Conservation (phyloP, 1,140 invertebrate genomes). For the Manduca sexta region DNA sequence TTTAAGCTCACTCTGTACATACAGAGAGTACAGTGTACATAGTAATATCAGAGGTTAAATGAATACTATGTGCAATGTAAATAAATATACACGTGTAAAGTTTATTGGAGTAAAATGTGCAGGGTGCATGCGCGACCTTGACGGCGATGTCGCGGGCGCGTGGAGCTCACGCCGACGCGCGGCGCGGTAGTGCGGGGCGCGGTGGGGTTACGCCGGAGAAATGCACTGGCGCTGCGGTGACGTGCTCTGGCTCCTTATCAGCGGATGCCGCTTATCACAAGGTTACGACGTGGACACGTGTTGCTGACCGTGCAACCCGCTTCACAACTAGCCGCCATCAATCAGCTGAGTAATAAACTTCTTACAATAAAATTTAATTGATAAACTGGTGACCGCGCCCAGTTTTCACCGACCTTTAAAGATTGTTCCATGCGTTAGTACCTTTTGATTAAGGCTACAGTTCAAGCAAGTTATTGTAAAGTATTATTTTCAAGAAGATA, state of each 20-base stretch:
- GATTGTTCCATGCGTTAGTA: too few relatives aligned
- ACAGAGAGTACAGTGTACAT: too few relatives aligned
- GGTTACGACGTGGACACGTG: slow-evolving; percentile 41
- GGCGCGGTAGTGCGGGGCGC: slow-evolving; percentile 10
- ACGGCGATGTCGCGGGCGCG: slow-evolving; percentile 13
- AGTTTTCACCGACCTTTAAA: too few relatives aligned
- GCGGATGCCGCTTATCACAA: slow-evolving; percentile 53
- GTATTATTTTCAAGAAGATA: too few relatives aligned
- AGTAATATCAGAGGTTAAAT: background rate
- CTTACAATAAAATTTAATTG: too few relatives aligned
- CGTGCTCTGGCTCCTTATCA: slow-evolving; percentile 34
- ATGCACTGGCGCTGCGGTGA: slow-evolving; percentile 27
- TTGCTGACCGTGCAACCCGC: slow-evolving; percentile 20
- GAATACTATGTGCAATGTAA: slow-evolving; percentile 2
- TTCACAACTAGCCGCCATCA: too few relatives aligned
- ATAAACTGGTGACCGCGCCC: too few relatives aligned
- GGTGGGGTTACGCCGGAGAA: slow-evolving; percentile 14
- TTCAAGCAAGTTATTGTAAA: too few relatives aligned
- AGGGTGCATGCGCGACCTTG: slow-evolving; percentile 30
- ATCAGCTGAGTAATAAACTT: too few relatives aligned
- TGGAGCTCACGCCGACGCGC: slow-evolving; percentile 4
- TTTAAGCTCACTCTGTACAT: too few relatives aligned
- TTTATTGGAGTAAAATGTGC: slow-evolving; percentile 28
- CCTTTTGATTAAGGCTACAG: too few relatives aligned
- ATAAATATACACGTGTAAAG: slow-evolving; percentile 44